These are phyloP conservation scores for Choristoneura fumiferana DNA, from an alignment of 1,140 invertebrate genomes.

Conservation along the genomic window DNA sequence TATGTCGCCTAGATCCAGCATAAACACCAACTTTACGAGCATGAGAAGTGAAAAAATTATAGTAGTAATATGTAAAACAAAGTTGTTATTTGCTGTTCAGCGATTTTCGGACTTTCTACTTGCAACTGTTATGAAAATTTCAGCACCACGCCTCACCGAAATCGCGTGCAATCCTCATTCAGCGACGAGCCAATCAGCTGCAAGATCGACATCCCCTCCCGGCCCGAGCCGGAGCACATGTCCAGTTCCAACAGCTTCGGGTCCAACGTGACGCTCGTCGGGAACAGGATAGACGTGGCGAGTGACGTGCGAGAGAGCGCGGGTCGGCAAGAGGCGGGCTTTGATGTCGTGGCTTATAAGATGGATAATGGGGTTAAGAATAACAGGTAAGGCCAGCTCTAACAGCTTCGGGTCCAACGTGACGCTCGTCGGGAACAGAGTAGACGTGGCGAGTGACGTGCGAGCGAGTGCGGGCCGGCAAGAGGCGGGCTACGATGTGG, in stretches of 20 bases:
- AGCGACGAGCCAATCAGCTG: slow-evolving; percentile 58
- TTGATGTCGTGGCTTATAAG: slow-evolving; percentile 83
- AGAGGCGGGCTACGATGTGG: slow-evolving; percentile 80
- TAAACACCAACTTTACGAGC: too few relatives aligned
- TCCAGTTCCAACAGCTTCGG: slow-evolving; percentile 85
- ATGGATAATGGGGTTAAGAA: slow-evolving; percentile 80
- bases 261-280: slow-evolving; percentile 87
- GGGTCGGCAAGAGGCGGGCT: slow-evolving; percentile 67
- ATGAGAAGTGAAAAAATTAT: too few relatives aligned
- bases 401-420: slow-evolving; percentile 90
- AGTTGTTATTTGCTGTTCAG: too few relatives aligned
- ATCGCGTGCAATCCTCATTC: slow-evolving; percentile 54
- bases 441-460: slow-evolving; percentile 82
- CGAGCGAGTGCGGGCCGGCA: slow-evolving; percentile 44
- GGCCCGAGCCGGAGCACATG: slow-evolving; percentile 53
- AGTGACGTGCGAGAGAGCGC: slow-evolving; percentile 47
- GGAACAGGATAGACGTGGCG: slow-evolving; percentile 90
- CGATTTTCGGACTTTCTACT: too few relatives aligned
- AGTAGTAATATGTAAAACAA: too few relatives aligned
- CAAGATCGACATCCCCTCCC: slow-evolving; percentile 39
- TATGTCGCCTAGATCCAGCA: too few relatives aligned
- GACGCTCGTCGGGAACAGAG: slow-evolving; percentile 89
- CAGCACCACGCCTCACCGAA: slow-evolving; percentile 30
- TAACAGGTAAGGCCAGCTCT: slow-evolving; percentile 71
- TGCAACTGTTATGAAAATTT: too few relatives aligned